These are phyloP conservation scores for Zosterops japonicus DNA, from an alignment of 2,113 vertebrate species.

Conservation along the genomic window DNA sequence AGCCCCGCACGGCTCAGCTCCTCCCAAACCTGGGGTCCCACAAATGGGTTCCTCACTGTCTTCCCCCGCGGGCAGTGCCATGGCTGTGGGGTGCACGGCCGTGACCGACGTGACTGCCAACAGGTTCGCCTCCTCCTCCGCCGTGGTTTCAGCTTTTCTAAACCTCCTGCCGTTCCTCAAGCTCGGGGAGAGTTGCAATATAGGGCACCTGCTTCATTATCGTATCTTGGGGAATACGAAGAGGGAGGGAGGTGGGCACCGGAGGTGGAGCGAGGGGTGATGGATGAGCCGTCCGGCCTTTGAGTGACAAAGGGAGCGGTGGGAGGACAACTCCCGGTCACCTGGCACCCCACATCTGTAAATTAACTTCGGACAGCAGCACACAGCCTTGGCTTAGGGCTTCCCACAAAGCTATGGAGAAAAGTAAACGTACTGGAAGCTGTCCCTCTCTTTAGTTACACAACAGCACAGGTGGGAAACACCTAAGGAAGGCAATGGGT, in stretches of 20 bases:
- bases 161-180: constrained; percentile 82
- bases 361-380: not conserved
- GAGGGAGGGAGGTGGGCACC: not conserved
- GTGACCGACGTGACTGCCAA: constrained; percentile 77
- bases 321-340: not conserved
- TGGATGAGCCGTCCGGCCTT: not conserved
- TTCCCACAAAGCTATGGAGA: not conserved
- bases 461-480: not conserved
- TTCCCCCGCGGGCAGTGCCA: constrained; percentile 74
- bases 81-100: not conserved
- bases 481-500: not conserved
- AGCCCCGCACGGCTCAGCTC: not conserved
- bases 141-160: constrained; percentile 63
- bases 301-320: not conserved
- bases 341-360: constrained; percentile 15
- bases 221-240: constrained; percentile 76
- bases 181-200: constrained; percentile 75
- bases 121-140: constrained; percentile 73
- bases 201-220: constrained; percentile 91
- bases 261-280: not conserved
- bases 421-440: not conserved
- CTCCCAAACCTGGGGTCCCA: constrained; percentile 26
- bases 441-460: not conserved
- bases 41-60: constrained; percentile 31
- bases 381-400: not conserved